Base-by-base conservation (phyloP, 1,140 invertebrate species). In the Uloborus diversus region DNA sequence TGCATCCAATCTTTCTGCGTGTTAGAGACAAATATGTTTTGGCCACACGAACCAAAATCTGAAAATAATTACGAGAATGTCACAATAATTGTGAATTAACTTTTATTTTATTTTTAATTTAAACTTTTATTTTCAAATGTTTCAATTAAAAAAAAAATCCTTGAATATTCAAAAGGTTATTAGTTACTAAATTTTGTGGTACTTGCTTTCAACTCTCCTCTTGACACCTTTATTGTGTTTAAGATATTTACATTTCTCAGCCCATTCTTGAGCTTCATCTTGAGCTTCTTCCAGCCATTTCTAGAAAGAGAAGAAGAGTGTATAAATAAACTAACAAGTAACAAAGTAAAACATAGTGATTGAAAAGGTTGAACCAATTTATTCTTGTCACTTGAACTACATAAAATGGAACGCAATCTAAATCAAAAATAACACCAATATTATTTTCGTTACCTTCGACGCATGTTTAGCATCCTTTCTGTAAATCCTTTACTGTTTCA, bases 1-100 rank as follows among this genome's bases (percentile, higher is more conserved):
- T 93, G 94, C 80, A 92, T 91, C 93, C 93, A 94, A 32, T 93
- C 92, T 33, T 93, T 92, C 87, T 91, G 90, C 57, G 91, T 90
- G 1, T 91, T 91, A 17, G 93, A 89, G 17, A 94, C 91, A 84
- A 94, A 94, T 62, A 94, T 92, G 85, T 94, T 95, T 86, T 95
- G 93, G 20, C 93, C 93, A 84, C 93, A 94, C 32, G 89, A 86
- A n/a, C 93, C 93, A 79, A 92, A 92, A 66, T 89, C 87, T 49
- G 62, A 11, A 80, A 71, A 30, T 3, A 25, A 56, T 9, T 2
- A 17, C 7, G 37, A 9, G 37, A 42, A 42, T 9, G 7, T 9
- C 37, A 42, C 17, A 9, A n/a, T n/a, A n/a, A n/a, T n/a, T n/a
- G n/a, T n/a, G n/a, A n/a, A n/a, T n/a, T n/a, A n/a, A n/a, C n/a